Conservation (phyloP, 2,797 vertebrate species). For the Anguilla megastoma region DNA sequence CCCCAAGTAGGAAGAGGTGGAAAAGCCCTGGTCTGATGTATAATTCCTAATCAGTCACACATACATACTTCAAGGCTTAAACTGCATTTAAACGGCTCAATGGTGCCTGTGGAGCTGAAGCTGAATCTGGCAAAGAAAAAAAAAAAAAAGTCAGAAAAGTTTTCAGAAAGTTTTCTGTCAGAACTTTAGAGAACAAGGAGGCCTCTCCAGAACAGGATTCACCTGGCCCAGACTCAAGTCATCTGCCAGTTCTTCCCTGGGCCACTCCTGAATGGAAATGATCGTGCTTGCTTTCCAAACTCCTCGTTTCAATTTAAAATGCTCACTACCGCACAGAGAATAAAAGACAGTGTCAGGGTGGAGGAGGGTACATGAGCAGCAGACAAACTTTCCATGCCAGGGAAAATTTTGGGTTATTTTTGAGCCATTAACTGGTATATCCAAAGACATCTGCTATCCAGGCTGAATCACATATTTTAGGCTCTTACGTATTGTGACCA, state of each 20-base stretch:
- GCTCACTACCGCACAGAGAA: background rate
- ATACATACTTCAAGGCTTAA: background rate
- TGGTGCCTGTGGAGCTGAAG: background rate
- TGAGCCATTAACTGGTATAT: background rate
- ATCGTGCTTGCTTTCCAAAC: background rate
- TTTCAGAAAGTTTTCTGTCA: background rate
- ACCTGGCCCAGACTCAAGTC: too few relatives aligned
- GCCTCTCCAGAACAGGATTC: background rate
- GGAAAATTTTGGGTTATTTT: background rate
- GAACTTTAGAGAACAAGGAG: background rate
- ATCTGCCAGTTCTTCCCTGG: too few relatives aligned
- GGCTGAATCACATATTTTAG: background rate
- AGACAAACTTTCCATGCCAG: background rate
- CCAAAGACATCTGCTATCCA: background rate
- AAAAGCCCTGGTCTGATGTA: background rate
- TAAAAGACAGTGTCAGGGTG: background rate
- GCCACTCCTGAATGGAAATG: background rate
- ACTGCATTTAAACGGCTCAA: background rate
- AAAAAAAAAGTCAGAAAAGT: too few relatives aligned
- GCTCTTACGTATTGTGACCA: background rate
- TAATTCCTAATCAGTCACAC: constrained; percentile 10
- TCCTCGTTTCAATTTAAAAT: background rate
- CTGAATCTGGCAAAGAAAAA: background rate
- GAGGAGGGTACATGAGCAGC: background rate
- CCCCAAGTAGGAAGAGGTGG: too few relatives aligned